Evolutionary conservation across 1,140 invertebrate genomes (phyloP), one percentile per base, ranked within the genome.

Genomic region (Drosophila kepulauana): DNA sequence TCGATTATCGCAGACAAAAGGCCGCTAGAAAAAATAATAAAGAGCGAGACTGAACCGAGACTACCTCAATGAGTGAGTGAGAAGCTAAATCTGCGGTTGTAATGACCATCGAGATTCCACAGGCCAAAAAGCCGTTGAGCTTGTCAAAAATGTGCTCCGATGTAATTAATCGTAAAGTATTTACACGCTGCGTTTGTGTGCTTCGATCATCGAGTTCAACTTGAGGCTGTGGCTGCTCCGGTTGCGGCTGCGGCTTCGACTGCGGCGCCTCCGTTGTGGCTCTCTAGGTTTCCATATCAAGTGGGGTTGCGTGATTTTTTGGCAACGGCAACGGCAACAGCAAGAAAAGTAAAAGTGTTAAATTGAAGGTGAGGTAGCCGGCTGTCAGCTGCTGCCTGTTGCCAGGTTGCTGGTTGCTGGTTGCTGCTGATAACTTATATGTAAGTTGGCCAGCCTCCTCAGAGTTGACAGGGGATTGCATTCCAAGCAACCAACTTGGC

Each of bases 141-240:
- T 70, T 65, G 61, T 72, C 68, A 61, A 71, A 65, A 54, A 61
- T 49, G 62, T 66, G 58, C 75, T 78, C 68, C 54, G 75, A 48
- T 79, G 81, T 89, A 85, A 88, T 88, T 89, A 85, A 88, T 88
- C 84, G 78, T 75, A 72, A 89, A 89, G 80, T 88, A 81, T 73
- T 84, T 89, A 88, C 84, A 80, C 73, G 78, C 78, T 52, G 11
- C 38, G 15, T 33, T 15, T 35, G 30, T 46, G n/a, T 46, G n/a
- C 8, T 33, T 13, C 11, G 11, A 61, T 30, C 38, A 38, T 66
- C 33, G 62, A 45, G 43, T 61, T 45, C 54, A 64, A 79, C 49
- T 80, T 64, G 49, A 68, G 51, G 43, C 61, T 30, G 65, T 54
- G 10, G 13, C 13, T 25, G 20, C 20, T 25, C 2, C 20, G 20